Conservation (phyloP, 2,888 invertebrate species). For the Magallana nippona region DNA sequence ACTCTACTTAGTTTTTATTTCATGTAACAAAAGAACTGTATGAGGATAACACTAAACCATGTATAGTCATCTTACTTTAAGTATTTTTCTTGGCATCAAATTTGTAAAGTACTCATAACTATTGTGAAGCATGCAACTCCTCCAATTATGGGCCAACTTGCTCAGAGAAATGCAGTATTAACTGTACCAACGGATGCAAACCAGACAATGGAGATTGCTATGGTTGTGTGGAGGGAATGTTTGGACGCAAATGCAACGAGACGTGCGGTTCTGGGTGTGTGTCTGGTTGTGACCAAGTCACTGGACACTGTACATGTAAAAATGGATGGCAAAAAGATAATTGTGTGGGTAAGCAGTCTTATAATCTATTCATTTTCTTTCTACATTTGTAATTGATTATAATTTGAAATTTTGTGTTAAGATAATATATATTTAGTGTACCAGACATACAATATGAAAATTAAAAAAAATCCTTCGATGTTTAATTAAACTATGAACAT, state of each 20-base stretch:
- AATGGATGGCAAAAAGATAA: neutral
- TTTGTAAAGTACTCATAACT: no score
- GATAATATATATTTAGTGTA: no score
- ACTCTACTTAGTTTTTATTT: neutral
- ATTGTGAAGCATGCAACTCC: neutral
- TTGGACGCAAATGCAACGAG: neutral
- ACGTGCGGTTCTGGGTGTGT: neutral
- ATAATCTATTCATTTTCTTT: no score
- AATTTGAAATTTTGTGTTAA: no score
- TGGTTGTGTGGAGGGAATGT: neutral
- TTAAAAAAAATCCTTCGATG: no score
- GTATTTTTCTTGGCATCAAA: no score
- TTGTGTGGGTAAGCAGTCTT: neutral
- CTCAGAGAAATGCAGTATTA: neutral
- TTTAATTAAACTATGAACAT: no score
- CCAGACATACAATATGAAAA: no score
- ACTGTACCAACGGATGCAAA: neutral
- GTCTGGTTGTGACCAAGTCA: neutral
- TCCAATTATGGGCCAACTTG: neutral
- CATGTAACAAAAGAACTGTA: no score
- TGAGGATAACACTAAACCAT: neutral
- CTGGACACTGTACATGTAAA: neutral
- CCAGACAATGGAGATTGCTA: neutral
- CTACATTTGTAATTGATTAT: no score
- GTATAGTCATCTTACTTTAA: neutral